Conservation (phyloP, 2,888 invertebrate species). For the Acrobasis consociella region DNA sequence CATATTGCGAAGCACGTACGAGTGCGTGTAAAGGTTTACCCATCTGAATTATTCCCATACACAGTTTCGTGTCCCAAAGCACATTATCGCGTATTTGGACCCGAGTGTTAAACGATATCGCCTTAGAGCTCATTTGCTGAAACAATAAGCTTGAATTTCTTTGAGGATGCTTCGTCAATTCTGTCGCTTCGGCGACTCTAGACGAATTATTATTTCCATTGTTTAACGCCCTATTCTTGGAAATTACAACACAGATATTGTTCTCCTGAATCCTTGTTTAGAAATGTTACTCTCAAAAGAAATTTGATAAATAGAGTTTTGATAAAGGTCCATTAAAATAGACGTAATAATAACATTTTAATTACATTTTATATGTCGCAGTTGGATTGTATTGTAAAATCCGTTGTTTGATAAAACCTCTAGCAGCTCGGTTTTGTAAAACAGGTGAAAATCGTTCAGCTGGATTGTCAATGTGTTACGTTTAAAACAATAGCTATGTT, state of each 20-base stretch:
- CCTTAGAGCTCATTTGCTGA: conserved; percentile 16
- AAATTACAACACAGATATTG: conserved; percentile 26
- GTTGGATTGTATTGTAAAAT: too few relatives aligned
- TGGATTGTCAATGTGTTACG: too few relatives aligned
- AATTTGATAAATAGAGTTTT: conserved; percentile 9
- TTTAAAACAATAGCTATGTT: too few relatives aligned
- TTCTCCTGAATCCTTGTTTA: conserved; percentile 27
- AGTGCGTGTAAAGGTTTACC: conserved; percentile 5
- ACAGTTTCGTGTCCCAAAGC: not conserved
- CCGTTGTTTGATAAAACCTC: too few relatives aligned
- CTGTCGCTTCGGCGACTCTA: conserved; percentile 7
- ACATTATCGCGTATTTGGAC: conserved; percentile 8
- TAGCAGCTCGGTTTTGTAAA: too few relatives aligned
- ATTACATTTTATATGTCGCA: not conserved
- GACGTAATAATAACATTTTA: not conserved
- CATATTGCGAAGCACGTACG: conserved; percentile 11
- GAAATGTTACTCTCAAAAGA: conserved; percentile 26
- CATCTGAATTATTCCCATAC: not conserved
- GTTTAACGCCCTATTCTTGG: conserved; percentile 24
- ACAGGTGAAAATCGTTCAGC: too few relatives aligned
- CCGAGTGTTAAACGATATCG: conserved; percentile 17
- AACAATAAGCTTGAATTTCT: conserved; percentile 23
- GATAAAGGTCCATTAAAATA: not conserved
- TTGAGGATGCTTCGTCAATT: conserved; percentile 16
- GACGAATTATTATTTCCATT: conserved; percentile 28